These are phyloP conservation scores for Chelidonichthys spinosus DNA, from an alignment of 2,797 vertebrate genomes.

Conservation along the genomic window DNA sequence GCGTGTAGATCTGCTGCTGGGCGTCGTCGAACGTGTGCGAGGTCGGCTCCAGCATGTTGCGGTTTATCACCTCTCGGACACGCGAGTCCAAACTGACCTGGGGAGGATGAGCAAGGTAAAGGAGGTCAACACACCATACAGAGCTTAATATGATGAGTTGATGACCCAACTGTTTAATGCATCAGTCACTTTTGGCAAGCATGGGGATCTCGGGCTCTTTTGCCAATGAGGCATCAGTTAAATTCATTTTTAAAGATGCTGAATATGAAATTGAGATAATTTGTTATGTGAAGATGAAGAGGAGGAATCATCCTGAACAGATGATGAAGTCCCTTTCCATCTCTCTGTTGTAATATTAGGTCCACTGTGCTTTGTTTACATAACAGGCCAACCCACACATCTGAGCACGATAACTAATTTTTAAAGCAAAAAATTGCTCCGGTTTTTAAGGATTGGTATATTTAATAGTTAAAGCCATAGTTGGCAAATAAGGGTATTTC, in stretches of 20 bases:
- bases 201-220: background rate
- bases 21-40: constrained; percentile 96
- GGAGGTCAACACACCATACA: too few relatives aligned
- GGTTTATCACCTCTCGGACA: constrained; percentile 94
- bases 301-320: too few relatives aligned
- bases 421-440: too few relatives aligned
- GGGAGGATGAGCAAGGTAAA: background rate
- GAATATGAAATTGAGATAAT: background rate
- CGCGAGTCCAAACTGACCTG: constrained; percentile 98
- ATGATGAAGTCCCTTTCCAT: too few relatives aligned
- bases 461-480: too few relatives aligned
- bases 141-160: too few relatives aligned
- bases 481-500: background rate
- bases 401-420: too few relatives aligned
- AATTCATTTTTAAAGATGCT: background rate
- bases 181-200: background rate
- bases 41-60: constrained; percentile 94
- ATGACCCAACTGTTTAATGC: background rate
- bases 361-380: too few relatives aligned
- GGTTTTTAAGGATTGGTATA: too few relatives aligned
- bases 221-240: too few relatives aligned
- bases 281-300: background rate
- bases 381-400: too few relatives aligned
- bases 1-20: constrained; percentile 97
- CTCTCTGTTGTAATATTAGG: too few relatives aligned